Percentiles rank a stretch among this genome's conserved stretches.
Conservation (phyloP, 2,888 invertebrate species). For the Cyclophora albipunctata region DNA sequence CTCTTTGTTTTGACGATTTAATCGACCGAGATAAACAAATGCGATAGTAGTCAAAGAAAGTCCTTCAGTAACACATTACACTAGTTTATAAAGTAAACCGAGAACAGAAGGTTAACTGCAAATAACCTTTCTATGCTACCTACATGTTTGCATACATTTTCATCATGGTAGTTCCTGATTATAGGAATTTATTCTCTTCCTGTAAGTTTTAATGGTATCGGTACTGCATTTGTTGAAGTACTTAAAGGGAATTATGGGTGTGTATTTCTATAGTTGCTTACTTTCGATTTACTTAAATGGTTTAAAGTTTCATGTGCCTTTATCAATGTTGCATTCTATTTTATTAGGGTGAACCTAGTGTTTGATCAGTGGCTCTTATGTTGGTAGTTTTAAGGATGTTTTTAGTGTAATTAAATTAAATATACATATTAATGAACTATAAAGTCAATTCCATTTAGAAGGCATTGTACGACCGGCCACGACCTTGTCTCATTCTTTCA, state of each 20-base stretch:
- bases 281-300: too few relatives aligned
- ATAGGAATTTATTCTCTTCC: not conserved
- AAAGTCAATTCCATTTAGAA: conserved; percentile 28
- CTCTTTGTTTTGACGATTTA: conserved; percentile 12
- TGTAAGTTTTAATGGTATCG: not conserved
- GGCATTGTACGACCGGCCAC: conserved; percentile 59
- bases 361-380: too few relatives aligned
- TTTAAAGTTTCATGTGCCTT: too few relatives aligned
- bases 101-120: conserved; percentile 48
- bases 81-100: not conserved
- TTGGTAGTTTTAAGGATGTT: too few relatives aligned
- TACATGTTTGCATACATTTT: not conserved
- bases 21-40: conserved; percentile 1
- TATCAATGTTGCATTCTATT: too few relatives aligned
- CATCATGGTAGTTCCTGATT: not conserved
- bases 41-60: conserved; percentile 36
- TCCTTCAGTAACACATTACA: conserved; percentile 8
- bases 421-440: conserved; percentile 24
- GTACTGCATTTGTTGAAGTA: too few relatives aligned
- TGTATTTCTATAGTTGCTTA: too few relatives aligned
- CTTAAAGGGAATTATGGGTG: too few relatives aligned
- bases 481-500: conserved; percentile 56
- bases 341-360: too few relatives aligned
- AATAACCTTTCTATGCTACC: conserved; percentile 2
- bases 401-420: too few relatives aligned